Conservation (phyloP, 2,113 vertebrate genomes). For the Megaleporinus macrocephalus region DNA sequence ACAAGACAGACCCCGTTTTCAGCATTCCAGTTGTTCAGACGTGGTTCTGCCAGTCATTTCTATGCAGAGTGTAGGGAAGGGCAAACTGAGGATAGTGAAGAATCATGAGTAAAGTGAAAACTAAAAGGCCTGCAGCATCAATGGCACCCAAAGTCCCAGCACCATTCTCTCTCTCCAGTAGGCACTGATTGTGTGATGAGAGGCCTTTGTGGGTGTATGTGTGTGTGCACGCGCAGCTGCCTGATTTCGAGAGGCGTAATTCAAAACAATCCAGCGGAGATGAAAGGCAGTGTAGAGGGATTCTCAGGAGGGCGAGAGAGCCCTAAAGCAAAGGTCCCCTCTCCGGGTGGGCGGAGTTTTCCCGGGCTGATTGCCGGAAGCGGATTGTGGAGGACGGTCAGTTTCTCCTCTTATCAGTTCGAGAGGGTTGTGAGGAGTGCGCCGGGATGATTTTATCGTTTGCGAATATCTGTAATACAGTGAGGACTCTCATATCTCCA, state of each 20-base stretch:
- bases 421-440: slow-evolving; percentile 5
- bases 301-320: slow-evolving; percentile 19
- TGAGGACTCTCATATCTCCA: slow-evolving; percentile 1
- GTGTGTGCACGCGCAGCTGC: slow-evolving; percentile 7
- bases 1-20: not conserved
- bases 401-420: slow-evolving; percentile 26
- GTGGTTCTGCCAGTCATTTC: not conserved
- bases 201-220: not conserved
- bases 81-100: slow-evolving; percentile 18
- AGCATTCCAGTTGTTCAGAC: not conserved
- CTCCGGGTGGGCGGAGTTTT: slow-evolving; percentile 20
- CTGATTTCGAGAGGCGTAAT: slow-evolving; percentile 35
- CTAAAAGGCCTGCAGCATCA: slow-evolving; percentile 41
- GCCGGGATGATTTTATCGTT: slow-evolving; percentile 20
- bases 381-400: slow-evolving; percentile 32
- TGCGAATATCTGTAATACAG: slow-evolving; percentile 9
- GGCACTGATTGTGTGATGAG: slow-evolving; percentile 21
- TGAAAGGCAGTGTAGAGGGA: slow-evolving; percentile 39
- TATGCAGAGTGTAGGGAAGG: not conserved
- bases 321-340: slow-evolving; percentile 41
- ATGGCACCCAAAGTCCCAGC: slow-evolving; percentile 16
- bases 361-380: slow-evolving; percentile 25
- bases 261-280: slow-evolving; percentile 46
- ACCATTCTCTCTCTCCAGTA: not conserved
- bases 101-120: not conserved